Conservation (phyloP, 2,797 vertebrate genomes). For the Rhinichthys osculus region DNA sequence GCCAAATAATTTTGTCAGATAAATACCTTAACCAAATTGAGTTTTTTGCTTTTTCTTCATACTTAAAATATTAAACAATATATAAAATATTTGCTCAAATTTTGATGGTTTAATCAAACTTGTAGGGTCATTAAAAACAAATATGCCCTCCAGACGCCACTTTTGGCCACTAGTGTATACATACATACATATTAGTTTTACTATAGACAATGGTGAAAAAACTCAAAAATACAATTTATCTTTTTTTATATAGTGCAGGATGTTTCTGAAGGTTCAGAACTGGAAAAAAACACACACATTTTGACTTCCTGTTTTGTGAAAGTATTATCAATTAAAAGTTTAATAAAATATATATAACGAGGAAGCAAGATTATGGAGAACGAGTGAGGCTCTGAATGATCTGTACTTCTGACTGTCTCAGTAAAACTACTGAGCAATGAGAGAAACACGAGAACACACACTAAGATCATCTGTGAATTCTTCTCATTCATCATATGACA, state of each 20-base stretch:
- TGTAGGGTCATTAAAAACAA: not conserved
- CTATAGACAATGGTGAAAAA: not conserved
- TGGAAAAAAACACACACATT: not conserved
- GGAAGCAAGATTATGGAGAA: not conserved
- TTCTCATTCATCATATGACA: slow-evolving; percentile 36
- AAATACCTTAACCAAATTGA: not conserved
- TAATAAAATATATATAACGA: not conserved
- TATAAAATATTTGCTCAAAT: not conserved
- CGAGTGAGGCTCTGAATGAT: not conserved
- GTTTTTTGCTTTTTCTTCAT: not conserved
- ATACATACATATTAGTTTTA: not conserved
- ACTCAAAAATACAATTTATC: too few relatives aligned
- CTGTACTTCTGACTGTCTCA: not conserved
- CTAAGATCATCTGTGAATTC: slow-evolving; percentile 31
- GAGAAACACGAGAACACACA: slow-evolving; percentile 18
- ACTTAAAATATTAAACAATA: not conserved
- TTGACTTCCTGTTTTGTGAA: not conserved
- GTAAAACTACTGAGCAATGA: not conserved
- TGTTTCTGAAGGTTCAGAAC: not conserved
- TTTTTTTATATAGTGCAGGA: not conserved
- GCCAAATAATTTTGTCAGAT: not conserved
- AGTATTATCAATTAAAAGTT: not conserved
- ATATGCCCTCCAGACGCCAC: not conserved
- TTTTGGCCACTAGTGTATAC: not conserved
- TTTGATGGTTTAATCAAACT: not conserved